Conservation (phyloP, 2,888 invertebrate species). For the Ctenicera cuprea region DNA sequence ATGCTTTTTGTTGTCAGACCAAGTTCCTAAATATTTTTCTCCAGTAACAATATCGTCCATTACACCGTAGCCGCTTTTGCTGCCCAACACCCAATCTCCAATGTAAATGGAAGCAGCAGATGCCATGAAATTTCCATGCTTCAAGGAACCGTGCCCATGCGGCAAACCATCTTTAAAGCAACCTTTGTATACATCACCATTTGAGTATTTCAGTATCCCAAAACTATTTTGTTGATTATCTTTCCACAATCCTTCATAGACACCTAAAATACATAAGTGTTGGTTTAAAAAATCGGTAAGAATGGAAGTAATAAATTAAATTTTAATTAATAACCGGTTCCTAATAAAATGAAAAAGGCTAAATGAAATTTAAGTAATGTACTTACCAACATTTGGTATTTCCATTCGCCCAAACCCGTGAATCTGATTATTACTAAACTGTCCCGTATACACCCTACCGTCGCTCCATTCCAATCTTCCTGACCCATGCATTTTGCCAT, state of each 20-base stretch:
- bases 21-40: constrained; percentile 93
- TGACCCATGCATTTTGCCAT: constrained; percentile 88
- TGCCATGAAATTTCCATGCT: constrained; percentile 86
- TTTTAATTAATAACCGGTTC: no score
- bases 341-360: no score
- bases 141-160: constrained; percentile 90
- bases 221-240: constrained; percentile 90
- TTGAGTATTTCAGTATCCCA: constrained; percentile 83
- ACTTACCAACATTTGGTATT: constrained; percentile 77
- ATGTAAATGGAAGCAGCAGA: constrained; percentile 87
- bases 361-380: no score
- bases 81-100: constrained; percentile 90
- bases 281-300: no score
- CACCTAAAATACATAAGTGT: constrained; percentile 69
- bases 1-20: constrained; percentile 89
- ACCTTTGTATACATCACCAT: constrained; percentile 90
- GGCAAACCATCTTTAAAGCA: constrained; percentile 89
- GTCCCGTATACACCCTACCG: constrained; percentile 87
- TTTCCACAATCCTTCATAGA: constrained; percentile 88
- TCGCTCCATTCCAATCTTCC: constrained; percentile 90
- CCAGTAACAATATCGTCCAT: constrained; percentile 91
- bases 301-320: no score
- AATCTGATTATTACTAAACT: constrained; percentile 84
- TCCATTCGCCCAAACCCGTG: constrained; percentile 84
- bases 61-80: constrained; percentile 90